A percentile compares a stretch with the other conserved stretches of the same genome.
Evolutionary conservation across 2,113 vertebrate genomes (phyloP).

Genomic region (Crotalus tigris): DNA sequence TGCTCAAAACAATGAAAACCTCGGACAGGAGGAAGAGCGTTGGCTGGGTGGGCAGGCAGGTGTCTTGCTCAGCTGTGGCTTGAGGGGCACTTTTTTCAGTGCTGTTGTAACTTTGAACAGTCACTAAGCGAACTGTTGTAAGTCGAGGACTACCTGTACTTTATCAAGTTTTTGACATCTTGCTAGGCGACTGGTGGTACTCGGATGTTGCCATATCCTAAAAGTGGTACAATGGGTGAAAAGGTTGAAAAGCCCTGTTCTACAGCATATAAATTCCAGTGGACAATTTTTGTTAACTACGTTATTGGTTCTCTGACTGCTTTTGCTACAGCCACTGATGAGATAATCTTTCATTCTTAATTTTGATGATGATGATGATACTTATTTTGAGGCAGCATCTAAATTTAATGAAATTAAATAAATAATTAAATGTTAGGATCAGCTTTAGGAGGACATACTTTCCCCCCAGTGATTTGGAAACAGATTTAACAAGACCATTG

Average conservation of each 20-base stretch:
- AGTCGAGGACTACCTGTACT: too few relatives aligned
- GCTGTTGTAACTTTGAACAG: too few relatives aligned
- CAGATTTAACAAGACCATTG: not conserved
- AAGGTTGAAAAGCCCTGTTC: not conserved
- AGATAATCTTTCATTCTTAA: not conserved
- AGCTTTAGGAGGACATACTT: not conserved
- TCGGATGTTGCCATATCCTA: too few relatives aligned
- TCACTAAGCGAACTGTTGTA: too few relatives aligned
- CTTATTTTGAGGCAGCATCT: not conserved
- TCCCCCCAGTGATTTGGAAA: not conserved
- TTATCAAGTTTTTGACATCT: too few relatives aligned
- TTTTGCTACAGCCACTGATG: not conserved
- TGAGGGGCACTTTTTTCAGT: too few relatives aligned
- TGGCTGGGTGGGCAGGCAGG: too few relatives aligned
- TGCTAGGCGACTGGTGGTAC: too few relatives aligned
- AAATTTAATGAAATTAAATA: not conserved
- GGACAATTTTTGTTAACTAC: not conserved
- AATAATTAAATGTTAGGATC: not conserved
- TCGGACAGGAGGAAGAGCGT: too few relatives aligned
- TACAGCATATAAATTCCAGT: not conserved
- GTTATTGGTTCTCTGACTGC: not conserved
- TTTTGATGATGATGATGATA: not conserved
- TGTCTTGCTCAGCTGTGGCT: too few relatives aligned
- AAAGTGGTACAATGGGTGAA: too few relatives aligned
- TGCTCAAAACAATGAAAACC: too few relatives aligned